These are phyloP conservation scores for Magallana nippona DNA, from an alignment of 2,888 invertebrate genomes.

Conservation along the genomic window DNA sequence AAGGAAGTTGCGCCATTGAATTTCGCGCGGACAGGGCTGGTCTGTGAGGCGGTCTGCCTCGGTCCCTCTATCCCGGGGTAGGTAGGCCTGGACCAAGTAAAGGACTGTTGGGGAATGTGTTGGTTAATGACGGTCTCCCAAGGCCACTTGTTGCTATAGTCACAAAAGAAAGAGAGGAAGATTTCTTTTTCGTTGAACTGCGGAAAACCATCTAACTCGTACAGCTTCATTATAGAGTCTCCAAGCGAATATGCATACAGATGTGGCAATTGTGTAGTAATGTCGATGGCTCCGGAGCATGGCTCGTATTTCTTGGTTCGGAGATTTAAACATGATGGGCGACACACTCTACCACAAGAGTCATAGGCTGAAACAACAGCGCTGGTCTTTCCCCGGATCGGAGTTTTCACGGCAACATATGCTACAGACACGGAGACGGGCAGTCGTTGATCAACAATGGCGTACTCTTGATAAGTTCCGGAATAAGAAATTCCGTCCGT, in stretches of 20 bases:
- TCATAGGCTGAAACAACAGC: conserved; percentile 64
- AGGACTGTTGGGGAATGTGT: not conserved
- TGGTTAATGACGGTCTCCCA: conserved; percentile 51
- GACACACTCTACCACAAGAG: conserved; percentile 70
- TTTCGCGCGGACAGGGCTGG: not conserved
- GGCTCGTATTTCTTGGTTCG: conserved; percentile 59
- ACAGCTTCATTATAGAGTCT: conserved; percentile 65
- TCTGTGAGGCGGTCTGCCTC: not conserved
- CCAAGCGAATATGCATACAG: conserved; percentile 59
- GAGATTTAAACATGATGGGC: conserved; percentile 65
- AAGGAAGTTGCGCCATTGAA: not conserved
- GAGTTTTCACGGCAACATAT: conserved; percentile 66
- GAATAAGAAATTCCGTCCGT: conserved; percentile 70
- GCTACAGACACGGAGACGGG: conserved; percentile 67
- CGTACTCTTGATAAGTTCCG: conserved; percentile 69
- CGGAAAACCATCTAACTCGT: conserved; percentile 65
- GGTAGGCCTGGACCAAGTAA: not conserved
- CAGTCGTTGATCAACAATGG: conserved; percentile 68
- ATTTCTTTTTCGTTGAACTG: conserved; percentile 64
- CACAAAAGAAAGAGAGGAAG: conserved; percentile 72
- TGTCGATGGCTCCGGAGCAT: conserved; percentile 67
- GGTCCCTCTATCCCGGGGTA: not conserved
- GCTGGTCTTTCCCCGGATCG: conserved; percentile 34
- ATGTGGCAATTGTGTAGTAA: conserved; percentile 52
- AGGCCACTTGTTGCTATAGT: conserved; percentile 65